Base-by-base conservation (phyloP, 2,113 vertebrate species). In the Corythoichthys haematopterus region DNA sequence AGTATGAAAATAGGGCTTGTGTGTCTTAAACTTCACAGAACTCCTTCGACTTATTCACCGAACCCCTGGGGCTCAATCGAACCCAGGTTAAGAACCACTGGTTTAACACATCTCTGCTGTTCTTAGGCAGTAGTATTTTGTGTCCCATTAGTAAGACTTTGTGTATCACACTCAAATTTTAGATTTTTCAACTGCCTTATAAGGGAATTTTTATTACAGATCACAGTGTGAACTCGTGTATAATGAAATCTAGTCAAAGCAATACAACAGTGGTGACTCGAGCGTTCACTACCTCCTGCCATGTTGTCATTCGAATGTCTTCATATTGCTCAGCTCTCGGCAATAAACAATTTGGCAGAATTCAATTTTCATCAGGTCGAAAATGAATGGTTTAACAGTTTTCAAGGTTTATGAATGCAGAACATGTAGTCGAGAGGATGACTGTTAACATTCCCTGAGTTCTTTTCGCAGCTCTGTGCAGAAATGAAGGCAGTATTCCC, bases 381-480 rank as follows among this genome's bases (percentile, higher is more conserved):
- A 69, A 28, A 12, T 46, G 14, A 66, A 77, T 51, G 63, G 16
- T 60, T 45, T 11, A 11, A 13, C 4, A 20, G 11, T 4, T 62
- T 62, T 62, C 2, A 20, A 69, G 33, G 47, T 48, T 68, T 20
- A 80, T 69, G 56, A 69, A 74, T 78, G 36, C 65, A 64, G 37
- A 64, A 60, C 11, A 38, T 79, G n/a, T 43, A 15, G 50, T 12
- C 65, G 71, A 60, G 66, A 28, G 60, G 60, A 47, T 86, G 82
- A 82, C 67, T 84, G 14, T 45, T 55, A 40, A 51, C 65, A 0
- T 78, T 76, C 37, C 65, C 38, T 46, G 6, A 7, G 0, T 74
- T 50, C 5, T 37, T 74, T 51, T 6, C 45, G 12, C 50, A 62
- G 51, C 65, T 64, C 53, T 74, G 74, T 64, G 58, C 47, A 65